phyloP scores from a whole-genome alignment of 2,797 vertebrate species.

The Rhodeus uyekii region DNA sequence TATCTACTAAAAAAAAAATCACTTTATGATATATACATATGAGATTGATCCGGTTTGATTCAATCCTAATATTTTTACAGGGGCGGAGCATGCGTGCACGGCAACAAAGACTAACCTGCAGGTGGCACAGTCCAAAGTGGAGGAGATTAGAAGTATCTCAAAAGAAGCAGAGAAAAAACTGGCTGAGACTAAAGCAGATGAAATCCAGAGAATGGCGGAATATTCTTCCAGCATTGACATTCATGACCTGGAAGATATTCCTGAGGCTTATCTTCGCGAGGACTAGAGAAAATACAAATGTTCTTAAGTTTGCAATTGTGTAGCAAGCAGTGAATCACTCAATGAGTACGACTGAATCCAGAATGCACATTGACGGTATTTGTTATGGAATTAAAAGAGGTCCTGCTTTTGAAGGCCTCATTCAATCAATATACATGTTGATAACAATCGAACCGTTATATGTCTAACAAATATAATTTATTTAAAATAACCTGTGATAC shows the following conservation, averaged over 20 bases:
- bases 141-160: conserved; percentile 81
- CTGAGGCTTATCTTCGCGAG: conserved; percentile 89
- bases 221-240: conserved; percentile 62
- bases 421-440: not conserved
- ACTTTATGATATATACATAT: not conserved
- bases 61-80: conserved; percentile 65
- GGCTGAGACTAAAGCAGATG: conserved; percentile 86
- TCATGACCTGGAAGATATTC: conserved; percentile 72
- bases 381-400: not conserved
- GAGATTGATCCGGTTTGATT: conserved; percentile 12
- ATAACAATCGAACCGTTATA: not conserved
- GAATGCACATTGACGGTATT: not conserved
- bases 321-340: not conserved
- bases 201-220: conserved; percentile 80
- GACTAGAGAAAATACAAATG: conserved; percentile 76
- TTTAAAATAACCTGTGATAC: not conserved
- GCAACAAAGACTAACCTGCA: conserved; percentile 83
- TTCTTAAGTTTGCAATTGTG: not conserved
- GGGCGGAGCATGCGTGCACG: conserved; percentile 87
- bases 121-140: conserved; percentile 83
- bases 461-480: not conserved
- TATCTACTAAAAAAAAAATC: not conserved
- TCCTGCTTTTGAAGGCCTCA: not conserved
- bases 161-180: conserved; percentile 86
- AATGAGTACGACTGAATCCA: not conserved